These are phyloP conservation scores for Enoplosus armatus DNA, from an alignment of 2,797 vertebrate species.

Conservation along the genomic window DNA sequence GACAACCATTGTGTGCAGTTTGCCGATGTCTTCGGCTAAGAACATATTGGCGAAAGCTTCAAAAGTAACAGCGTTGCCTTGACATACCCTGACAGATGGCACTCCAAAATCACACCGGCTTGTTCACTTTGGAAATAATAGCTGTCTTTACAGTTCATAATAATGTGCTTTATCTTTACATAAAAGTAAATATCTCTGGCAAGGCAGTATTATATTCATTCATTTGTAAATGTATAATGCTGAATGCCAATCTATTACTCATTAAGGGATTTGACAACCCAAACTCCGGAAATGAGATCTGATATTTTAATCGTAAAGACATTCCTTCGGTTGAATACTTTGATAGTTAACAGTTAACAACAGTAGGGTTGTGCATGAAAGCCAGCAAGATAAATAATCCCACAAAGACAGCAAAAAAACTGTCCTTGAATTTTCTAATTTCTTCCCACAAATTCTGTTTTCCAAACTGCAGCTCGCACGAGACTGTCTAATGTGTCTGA, in stretches of 20 bases:
- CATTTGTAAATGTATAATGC: background rate
- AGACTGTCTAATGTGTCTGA: background rate
- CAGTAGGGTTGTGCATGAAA: background rate
- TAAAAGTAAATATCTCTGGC: background rate
- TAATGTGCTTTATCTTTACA: conserved; percentile 2
- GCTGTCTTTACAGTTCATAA: background rate
- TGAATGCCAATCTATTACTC: background rate
- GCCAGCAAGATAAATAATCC: background rate
- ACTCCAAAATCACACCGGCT: background rate
- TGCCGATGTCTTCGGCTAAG: background rate
- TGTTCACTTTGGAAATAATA: background rate
- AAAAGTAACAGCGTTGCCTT: background rate
- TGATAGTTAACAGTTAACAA: background rate
- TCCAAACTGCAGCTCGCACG: background rate
- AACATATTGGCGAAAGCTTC: conserved; percentile 28
- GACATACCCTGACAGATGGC: background rate
- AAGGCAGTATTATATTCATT: background rate
- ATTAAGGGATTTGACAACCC: background rate
- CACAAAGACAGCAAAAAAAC: background rate
- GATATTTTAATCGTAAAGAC: background rate
- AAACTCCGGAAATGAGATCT: background rate
- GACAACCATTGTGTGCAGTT: conserved; percentile 32
- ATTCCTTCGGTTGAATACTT: background rate
- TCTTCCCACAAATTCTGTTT: background rate
- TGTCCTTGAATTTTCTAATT: background rate